Percentiles rank a stretch among this genome's conserved stretches.
Conservation (phyloP, 2,888 invertebrate species). For the Mythimna lalbum region DNA sequence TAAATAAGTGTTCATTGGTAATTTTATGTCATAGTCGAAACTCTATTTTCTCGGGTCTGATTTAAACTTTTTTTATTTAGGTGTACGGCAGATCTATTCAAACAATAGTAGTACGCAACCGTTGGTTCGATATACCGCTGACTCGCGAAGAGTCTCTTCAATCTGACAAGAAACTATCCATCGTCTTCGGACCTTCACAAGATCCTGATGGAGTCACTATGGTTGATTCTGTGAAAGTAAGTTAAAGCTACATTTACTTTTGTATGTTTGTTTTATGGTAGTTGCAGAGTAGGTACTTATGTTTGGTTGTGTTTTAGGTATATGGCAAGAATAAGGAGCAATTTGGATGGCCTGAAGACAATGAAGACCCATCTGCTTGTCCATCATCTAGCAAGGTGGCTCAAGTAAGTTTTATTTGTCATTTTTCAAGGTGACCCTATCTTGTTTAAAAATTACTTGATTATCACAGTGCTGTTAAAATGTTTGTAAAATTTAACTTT, state of each 20-base stretch:
- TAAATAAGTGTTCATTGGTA: too few relatives aligned
- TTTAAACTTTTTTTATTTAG: slow-evolving; percentile 69
- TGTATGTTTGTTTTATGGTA: background rate
- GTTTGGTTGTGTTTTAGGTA: slow-evolving; percentile 79
- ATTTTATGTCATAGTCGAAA: too few relatives aligned
- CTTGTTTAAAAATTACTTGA: too few relatives aligned
- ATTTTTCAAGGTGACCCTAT: too few relatives aligned
- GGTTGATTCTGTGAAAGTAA: slow-evolving; percentile 97
- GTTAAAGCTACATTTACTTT: background rate
- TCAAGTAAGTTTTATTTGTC: slow-evolving; percentile 71
- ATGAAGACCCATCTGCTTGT: slow-evolving; percentile 93
- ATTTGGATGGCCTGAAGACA: slow-evolving; percentile 99
- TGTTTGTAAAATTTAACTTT: too few relatives aligned
- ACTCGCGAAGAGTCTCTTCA: slow-evolving; percentile 98
- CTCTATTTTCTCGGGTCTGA: too few relatives aligned
- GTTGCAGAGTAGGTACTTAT: background rate
- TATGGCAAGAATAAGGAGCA: slow-evolving; percentile 98
- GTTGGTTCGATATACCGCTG: slow-evolving; percentile 99
- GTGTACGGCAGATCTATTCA: slow-evolving; percentile 94
- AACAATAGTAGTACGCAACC: slow-evolving; percentile 93
- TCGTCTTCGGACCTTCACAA: slow-evolving; percentile 96
- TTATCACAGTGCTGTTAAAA: too few relatives aligned
- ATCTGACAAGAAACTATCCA: slow-evolving; percentile 97
- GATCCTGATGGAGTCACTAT: slow-evolving; percentile 97
- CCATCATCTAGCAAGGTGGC: slow-evolving; percentile 86